Evolutionary conservation across 2,888 invertebrate genomes (phyloP), one percentile per base, ranked within the genome.

Genomic region (Bedellia somnulentella): DNA sequence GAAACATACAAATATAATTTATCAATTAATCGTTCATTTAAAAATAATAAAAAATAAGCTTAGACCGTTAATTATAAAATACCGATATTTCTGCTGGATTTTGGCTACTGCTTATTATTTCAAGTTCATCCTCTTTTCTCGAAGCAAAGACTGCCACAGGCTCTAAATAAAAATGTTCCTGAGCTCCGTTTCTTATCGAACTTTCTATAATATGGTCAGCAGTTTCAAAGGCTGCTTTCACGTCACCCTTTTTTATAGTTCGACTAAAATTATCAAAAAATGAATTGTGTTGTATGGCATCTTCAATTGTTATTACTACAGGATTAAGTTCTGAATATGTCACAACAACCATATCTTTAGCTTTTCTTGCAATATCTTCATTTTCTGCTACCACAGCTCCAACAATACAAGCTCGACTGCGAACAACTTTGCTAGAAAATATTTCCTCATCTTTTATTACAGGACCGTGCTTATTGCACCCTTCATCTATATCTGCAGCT

Each of bases 151-250:
- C 68, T 17, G 80, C 78, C 16, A 85, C 79, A 0, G 93, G 88
- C 67, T 94, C 94, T 43, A 94, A 60, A 56, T 93, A 94, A 63
- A 94, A 93, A 55, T 94, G 94, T 52, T 93, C 93, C 57, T 94
- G 93, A 0, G 87, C 89, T 3, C 89, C 89, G 35, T 81, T 84
- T 46, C 82, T 70, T 30, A 85, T 64, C 43, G 82, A 80, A 1
- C 90, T 91, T 52, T 86, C 82, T 21, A 87, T 43, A 9, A 85
- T 55, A 52, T 86, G 78, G 11, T 82, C 82, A 2, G 88, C 80
- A 31, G 76, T 68, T n/a, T 59, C 46, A 36, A 94, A 83, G 0
- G 78, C 86, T 37, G 75, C 56, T 1, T 82, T 80, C 1, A 84
- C 63, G 49, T 93, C 78, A 0, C 94, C 90, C 42, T 79, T 81